phyloP scores from a whole-genome alignment of 2,888 invertebrate genomes.

The Augochlorella aurata region DNA sequence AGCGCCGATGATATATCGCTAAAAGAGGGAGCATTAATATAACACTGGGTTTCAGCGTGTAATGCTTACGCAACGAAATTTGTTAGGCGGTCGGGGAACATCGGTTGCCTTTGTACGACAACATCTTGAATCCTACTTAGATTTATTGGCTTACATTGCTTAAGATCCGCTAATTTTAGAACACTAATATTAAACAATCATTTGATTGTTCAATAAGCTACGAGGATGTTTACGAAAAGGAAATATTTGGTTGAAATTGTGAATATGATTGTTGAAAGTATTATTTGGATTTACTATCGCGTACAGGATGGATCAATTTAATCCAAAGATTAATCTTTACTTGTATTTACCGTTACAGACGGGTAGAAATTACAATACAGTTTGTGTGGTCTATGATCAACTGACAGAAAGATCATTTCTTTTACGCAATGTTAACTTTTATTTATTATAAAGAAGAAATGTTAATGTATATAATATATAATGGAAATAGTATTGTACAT shows the following conservation, averaged over 20 bases:
- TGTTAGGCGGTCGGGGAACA: slow-evolving; percentile 23
- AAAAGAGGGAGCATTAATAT: slow-evolving; percentile 45
- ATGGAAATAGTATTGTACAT: too few species aligned
- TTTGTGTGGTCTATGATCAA: too few species aligned
- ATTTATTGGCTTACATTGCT: not conserved
- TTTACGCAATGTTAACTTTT: too few species aligned
- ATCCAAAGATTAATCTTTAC: not conserved
- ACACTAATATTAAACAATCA: not conserved
- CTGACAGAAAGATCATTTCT: too few species aligned
- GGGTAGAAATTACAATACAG: not conserved
- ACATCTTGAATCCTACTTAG: not conserved
- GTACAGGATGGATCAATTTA: not conserved
- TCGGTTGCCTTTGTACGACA: slow-evolving; percentile 15
- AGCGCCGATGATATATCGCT: slow-evolving; percentile 44
- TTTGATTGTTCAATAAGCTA: not conserved
- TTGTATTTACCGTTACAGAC: not conserved
- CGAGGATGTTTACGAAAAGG: not conserved
- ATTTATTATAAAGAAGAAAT: too few species aligned
- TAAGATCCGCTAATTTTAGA: not conserved
- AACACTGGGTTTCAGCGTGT: slow-evolving; percentile 34
- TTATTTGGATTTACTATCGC: not conserved
- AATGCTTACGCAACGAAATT: slow-evolving; percentile 49
- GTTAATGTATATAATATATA: too few species aligned
- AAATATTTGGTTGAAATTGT: not conserved
- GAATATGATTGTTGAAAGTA: not conserved